Conservation (phyloP, 2,113 vertebrate species). For the Australoheros scitulus region DNA sequence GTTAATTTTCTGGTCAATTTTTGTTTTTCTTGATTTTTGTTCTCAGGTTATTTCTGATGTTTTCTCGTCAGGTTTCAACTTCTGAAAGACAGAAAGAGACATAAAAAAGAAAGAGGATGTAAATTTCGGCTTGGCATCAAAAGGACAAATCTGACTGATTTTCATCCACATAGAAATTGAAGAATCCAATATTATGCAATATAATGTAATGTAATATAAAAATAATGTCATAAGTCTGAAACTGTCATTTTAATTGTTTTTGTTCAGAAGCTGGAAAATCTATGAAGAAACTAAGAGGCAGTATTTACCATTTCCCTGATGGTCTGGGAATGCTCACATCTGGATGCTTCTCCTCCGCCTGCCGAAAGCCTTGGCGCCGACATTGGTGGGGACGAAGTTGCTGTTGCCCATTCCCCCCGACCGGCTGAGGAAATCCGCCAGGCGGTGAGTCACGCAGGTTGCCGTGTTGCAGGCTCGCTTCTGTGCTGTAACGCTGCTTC, state of each 20-base stretch:
- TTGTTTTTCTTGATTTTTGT: conserved; percentile 61
- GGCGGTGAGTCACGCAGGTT: conserved; percentile 93
- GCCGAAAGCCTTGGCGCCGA: conserved; percentile 90
- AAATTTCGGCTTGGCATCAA: neutral
- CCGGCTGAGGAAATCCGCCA: conserved; percentile 93
- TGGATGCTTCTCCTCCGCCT: conserved; percentile 86
- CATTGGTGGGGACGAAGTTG: conserved; percentile 90
- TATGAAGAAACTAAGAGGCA: neutral
- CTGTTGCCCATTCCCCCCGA: conserved; percentile 89
- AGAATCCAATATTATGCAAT: neutral
- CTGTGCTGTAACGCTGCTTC: conserved; percentile 87
- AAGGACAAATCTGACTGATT: neutral
- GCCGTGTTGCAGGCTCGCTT: conserved; percentile 95
- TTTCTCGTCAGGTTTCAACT: conserved; percentile 79
- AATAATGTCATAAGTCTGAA: neutral
- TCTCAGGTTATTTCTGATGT: conserved; percentile 74
- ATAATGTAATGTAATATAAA: neutral
- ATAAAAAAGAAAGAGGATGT: neutral
- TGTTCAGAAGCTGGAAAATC: neutral
- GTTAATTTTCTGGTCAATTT: conserved; percentile 56
- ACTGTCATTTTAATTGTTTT: no score
- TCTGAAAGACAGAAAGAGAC: conserved; percentile 60
- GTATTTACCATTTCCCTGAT: conserved; percentile 73
- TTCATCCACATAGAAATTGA: neutral
- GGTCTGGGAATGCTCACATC: conserved; percentile 67